Percentiles rank a stretch among this genome's conserved stretches.
phyloP scores from a whole-genome alignment of 1,140 invertebrate genomes.

The Cecropterus lyciades region DNA sequence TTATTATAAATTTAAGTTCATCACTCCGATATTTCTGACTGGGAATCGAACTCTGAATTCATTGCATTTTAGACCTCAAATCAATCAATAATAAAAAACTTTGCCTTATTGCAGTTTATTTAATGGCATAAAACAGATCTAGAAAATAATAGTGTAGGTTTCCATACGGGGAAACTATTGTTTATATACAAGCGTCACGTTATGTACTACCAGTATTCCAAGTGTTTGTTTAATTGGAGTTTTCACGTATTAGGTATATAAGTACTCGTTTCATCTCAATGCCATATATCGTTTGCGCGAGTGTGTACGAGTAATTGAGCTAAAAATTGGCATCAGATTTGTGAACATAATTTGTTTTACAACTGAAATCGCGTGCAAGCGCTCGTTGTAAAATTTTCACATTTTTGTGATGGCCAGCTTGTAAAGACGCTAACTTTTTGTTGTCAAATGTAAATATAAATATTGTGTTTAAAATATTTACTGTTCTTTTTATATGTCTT shows the following conservation, averaged over 20 bases:
- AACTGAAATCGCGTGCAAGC: constrained; percentile 12
- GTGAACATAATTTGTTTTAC: constrained; percentile 17
- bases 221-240: constrained; percentile 19
- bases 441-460: no score
- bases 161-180: constrained; percentile 6
- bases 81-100: neutral
- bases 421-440: neutral
- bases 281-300: neutral
- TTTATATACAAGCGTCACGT: neutral
- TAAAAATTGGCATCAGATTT: constrained; percentile 24
- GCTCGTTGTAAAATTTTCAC: constrained; percentile 7
- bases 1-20: no score
- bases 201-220: neutral
- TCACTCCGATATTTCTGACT: no score
- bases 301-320: constrained; percentile 10
- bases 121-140: neutral
- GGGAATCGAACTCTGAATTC: no score
- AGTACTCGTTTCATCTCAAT: constrained; percentile 19
- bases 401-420: constrained; percentile 13
- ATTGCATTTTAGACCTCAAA: no score
- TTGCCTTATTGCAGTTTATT: neutral
- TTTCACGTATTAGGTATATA: constrained; percentile 7
- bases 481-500: no score
- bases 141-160: constrained; percentile 9
- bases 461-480: no score